Conservation (phyloP, 2,797 vertebrate species). For the Galago senegalensis region DNA sequence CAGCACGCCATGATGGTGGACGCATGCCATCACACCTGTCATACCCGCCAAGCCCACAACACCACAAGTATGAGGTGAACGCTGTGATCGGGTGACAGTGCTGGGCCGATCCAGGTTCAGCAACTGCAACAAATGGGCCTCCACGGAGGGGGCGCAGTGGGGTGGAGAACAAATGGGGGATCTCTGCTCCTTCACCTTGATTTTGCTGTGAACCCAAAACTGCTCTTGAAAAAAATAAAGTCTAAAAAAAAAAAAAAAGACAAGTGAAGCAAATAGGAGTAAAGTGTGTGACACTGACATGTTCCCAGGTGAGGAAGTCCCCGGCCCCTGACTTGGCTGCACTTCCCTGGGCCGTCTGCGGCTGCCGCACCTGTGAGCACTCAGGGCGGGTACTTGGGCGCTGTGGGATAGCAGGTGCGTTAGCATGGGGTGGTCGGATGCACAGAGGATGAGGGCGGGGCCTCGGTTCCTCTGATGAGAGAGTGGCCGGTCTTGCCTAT, state of each 20-base stretch:
- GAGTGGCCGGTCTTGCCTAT: background rate
- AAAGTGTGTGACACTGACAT: fast-evolving
- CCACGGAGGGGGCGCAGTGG: fast-evolving
- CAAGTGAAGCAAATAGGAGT: background rate
- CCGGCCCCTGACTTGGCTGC: fast-evolving
- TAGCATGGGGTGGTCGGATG: fast-evolving
- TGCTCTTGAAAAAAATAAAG: background rate
- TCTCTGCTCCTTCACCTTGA: background rate
- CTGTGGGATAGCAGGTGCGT: background rate
- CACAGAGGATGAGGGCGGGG: fast-evolving
- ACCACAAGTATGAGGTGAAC: too few species aligned
- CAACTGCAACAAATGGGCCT: fast-evolving
- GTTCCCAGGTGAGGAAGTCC: fast-evolving
- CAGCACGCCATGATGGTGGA: background rate
- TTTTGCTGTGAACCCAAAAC: background rate
- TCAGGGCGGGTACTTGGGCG: background rate
- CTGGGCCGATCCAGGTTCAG: fast-evolving
- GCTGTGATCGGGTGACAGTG: background rate
- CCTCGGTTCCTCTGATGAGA: fast-evolving
- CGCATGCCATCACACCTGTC: fast-evolving
- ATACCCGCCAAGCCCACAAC: too few species aligned
- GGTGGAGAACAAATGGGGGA: background rate
- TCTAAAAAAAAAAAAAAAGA: background rate
- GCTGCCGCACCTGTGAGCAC: background rate
- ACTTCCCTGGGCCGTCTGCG: background rate